A percentile compares a stretch with the other conserved stretches of the same genome.
These are phyloP conservation scores for Pseudopodoces humilis DNA, from an alignment of 2,113 vertebrate genomes.

Conservation along the genomic window DNA sequence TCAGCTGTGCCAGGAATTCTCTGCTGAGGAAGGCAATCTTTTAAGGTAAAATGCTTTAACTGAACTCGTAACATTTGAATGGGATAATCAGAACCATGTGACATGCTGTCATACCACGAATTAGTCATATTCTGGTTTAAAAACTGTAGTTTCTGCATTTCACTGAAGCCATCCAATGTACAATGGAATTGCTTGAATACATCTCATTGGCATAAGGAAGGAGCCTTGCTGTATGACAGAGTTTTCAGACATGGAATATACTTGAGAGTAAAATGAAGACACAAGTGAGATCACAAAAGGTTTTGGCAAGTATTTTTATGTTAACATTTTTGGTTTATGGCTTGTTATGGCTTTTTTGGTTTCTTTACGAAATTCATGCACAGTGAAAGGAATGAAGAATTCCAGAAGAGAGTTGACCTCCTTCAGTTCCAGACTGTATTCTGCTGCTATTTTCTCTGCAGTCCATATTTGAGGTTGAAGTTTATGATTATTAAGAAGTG, in stretches of 20 bases:
- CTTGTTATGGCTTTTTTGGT: constrained; percentile 69
- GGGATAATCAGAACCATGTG: background rate
- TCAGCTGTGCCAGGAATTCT: background rate
- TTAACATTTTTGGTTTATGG: constrained; percentile 10
- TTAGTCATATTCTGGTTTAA: background rate
- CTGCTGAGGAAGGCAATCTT: background rate
- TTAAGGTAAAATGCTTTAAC: background rate
- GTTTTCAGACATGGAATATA: background rate
- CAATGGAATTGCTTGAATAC: background rate
- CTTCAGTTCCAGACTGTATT: constrained; percentile 85
- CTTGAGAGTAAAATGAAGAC: constrained; percentile 8
- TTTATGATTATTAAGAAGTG: constrained; percentile 85
- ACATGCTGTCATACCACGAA: background rate
- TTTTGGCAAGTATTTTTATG: constrained; percentile 68
- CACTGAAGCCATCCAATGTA: background rate
- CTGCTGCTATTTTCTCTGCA: constrained; percentile 83
- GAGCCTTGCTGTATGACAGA: background rate
- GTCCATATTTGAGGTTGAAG: constrained; percentile 84
- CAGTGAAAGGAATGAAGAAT: constrained; percentile 86
- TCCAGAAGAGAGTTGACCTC: constrained; percentile 82
- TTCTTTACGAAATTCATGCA: constrained; percentile 77
- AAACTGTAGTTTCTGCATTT: background rate
- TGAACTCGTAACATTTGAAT: background rate
- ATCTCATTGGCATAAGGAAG: background rate
- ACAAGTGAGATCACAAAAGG: background rate